A percentile compares a stretch with the other conserved stretches of the same genome.
phyloP scores from a whole-genome alignment of 1,140 invertebrate genomes.

The Eriosoma lanigerum region DNA sequence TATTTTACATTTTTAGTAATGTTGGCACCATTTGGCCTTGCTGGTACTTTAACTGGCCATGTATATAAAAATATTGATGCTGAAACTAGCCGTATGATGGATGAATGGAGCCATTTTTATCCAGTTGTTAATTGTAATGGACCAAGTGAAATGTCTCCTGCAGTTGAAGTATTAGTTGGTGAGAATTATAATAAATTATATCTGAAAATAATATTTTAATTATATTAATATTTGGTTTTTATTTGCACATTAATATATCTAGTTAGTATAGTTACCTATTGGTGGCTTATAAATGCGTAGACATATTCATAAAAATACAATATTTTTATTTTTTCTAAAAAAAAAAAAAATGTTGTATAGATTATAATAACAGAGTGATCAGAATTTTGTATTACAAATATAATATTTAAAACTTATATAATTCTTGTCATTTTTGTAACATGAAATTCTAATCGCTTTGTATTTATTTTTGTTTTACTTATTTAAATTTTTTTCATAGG shows the following conservation, averaged over 20 bases:
- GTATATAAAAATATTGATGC: conserved; percentile 73
- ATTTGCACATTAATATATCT: not conserved
- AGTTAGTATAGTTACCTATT: not conserved
- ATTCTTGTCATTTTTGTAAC: not conserved
- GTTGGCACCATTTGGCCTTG: conserved; percentile 89
- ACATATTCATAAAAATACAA: too few species aligned
- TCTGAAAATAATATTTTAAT: conserved; percentile 55
- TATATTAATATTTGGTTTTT: too few species aligned
- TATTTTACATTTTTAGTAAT: conserved; percentile 69
- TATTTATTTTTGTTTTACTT: conserved; percentile 33
- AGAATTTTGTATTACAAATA: too few species aligned
- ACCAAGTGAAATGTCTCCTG: conserved; percentile 64
- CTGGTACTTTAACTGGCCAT: conserved; percentile 86
- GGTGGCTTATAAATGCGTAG: too few species aligned
- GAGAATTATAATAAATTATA: conserved; percentile 57
- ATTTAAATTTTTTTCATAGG: conserved; percentile 61
- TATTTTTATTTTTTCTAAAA: too few species aligned
- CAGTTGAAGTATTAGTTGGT: conserved; percentile 73
- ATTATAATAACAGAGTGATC: too few species aligned
- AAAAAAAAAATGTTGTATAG: too few species aligned
- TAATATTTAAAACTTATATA: too few species aligned
- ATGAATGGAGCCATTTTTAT: conserved; percentile 94
- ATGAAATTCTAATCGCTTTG: too few species aligned
- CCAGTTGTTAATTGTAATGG: conserved; percentile 63
- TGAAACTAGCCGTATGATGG: conserved; percentile 75